Evolutionary conservation across 2,888 invertebrate species (phyloP), one percentile per base, ranked within the genome.

Genomic region (Leucophenga montana): DNA sequence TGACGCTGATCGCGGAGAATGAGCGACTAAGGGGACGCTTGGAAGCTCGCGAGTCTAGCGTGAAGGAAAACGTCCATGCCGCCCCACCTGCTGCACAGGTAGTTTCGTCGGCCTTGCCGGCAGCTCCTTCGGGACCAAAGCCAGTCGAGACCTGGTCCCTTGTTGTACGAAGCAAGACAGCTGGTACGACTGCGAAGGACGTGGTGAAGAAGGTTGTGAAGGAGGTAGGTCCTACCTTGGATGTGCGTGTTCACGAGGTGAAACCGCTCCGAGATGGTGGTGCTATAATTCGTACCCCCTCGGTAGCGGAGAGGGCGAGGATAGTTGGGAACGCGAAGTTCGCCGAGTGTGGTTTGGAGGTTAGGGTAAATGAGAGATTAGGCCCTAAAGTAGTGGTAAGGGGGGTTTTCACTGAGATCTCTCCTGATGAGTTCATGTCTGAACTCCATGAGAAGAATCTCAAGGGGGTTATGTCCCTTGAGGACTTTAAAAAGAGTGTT

Each of bases 281-380:
- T 5, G 73, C 69, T 5, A 31, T 73, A 1, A 73, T 76, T 53
- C 68, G 74, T n/a, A 73, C 74, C 3, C 72, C 68, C 1, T 74
- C 74, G 0, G 68, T 62, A 1, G 61, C 54, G 13, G 74, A 74
- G n/a, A 44, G 68, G 1, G 20, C 46, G 9, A 71, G 67, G 14
- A 66, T 74, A 9, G 73, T 69, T 1, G 54, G 13, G 0, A 73
- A 67, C 54, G 13, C 14, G 8, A 73, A 69, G 70, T 75, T 75
- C 31, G 31, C 11, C 18, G 69, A 71, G 16, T 62, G 71, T 0
- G 70, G 72, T 0, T 39, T 71, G 0, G 57, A 68, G 0, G 72
- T 72, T 0, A 31, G 31, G 3, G 50, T 48, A 3, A 66, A 39
- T 20, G 44, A 16, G 8, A 67, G 62, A 62, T 13, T 64, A 33